phyloP scores from a whole-genome alignment of 2,888 invertebrate genomes.

The Tetragnatha montana region DNA sequence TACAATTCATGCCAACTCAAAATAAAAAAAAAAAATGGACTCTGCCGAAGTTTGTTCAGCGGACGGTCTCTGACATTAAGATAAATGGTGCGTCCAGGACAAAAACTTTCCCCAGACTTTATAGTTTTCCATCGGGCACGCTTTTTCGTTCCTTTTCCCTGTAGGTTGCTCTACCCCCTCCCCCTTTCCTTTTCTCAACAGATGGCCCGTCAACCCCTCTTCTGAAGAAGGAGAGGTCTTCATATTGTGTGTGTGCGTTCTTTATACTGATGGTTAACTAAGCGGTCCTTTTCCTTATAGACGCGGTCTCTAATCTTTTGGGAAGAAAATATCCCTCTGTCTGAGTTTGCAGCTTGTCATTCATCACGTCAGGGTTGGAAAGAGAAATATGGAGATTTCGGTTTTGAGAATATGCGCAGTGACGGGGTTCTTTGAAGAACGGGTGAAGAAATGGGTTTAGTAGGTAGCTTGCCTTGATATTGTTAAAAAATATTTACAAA shows the following conservation, averaged over 20 bases:
- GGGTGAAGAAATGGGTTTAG: no score
- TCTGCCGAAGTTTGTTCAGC: slow-evolving; percentile 20
- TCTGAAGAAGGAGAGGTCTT: not conserved
- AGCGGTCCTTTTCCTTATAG: not conserved
- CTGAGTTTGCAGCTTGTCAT: not conserved
- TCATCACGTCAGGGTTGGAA: not conserved
- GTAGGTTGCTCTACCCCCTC: not conserved
- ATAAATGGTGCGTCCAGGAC: slow-evolving; percentile 36
- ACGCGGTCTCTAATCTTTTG: not conserved
- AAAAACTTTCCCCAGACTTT: slow-evolving; percentile 6
- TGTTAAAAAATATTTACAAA: no score
- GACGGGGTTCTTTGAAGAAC: no score
- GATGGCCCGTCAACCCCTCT: slow-evolving; percentile 41
- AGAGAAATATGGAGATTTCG: no score
- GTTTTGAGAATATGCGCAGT: no score
- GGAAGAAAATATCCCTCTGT: slow-evolving; percentile 1
- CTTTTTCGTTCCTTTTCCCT: slow-evolving; percentile 23
- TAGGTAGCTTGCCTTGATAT: no score
- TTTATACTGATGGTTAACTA: not conserved
- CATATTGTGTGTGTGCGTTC: not conserved
- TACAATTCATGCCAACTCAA: not conserved
- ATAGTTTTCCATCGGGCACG: slow-evolving; percentile 20
- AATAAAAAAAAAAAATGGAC: slow-evolving; percentile 21
- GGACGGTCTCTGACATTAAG: slow-evolving; percentile 43
- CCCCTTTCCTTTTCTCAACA: slow-evolving; percentile 28